These are phyloP conservation scores for Bombus huntii DNA, from an alignment of 1,140 invertebrate species.

Conservation along the genomic window DNA sequence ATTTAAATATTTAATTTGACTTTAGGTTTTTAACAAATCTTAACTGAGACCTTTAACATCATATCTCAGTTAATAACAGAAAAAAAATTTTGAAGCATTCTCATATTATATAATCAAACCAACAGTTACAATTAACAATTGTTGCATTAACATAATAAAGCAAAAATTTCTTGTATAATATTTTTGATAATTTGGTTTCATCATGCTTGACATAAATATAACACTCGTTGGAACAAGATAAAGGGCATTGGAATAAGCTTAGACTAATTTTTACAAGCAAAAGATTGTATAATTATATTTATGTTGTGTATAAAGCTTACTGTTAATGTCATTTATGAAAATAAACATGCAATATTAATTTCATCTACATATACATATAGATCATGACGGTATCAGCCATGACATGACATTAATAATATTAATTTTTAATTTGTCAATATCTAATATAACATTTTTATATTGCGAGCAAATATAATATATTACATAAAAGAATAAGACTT, in stretches of 20 bases:
- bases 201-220: not conserved
- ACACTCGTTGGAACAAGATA: not conserved
- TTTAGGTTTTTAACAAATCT: not conserved
- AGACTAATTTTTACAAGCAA: not conserved
- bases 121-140: not conserved
- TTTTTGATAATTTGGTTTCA: not conserved
- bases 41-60: constrained; percentile 61
- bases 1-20: not conserved
- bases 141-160: not conserved
- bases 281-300: not conserved
- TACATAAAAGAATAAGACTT: not conserved
- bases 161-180: not conserved
- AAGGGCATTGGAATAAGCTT: not conserved
- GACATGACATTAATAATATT: not conserved
- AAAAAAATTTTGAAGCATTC: not conserved
- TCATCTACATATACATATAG: not conserved
- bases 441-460: not conserved
- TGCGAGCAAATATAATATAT: not conserved
- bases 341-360: not conserved
- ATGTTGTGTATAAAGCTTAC: not conserved
- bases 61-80: constrained; percentile 59
- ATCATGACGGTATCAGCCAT: not conserved
- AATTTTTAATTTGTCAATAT: not conserved
- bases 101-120: not conserved
- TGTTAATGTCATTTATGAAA: not conserved